phyloP scores from a whole-genome alignment of 2,888 invertebrate genomes.

The Heliconius charithonia region DNA sequence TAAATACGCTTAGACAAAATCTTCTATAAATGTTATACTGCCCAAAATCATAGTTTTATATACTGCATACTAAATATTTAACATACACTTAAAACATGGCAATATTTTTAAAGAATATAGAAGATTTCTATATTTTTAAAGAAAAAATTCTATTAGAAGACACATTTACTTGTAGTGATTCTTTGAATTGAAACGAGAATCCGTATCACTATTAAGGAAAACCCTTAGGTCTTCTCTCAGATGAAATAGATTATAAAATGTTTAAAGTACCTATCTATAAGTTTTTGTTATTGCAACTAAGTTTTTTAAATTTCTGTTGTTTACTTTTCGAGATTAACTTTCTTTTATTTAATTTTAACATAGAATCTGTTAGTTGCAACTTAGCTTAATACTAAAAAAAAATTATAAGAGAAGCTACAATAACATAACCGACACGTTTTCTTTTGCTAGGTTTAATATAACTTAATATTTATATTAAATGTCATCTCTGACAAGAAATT shows the following conservation, averaged over 20 bases:
- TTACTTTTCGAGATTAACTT: neutral
- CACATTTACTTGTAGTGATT: conserved; percentile 29
- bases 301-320: neutral
- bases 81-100: neutral
- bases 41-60: neutral
- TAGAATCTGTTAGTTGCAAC: neutral
- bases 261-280: neutral
- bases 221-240: conserved; percentile 8
- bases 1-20: neutral
- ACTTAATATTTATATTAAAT: neutral
- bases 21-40: neutral
- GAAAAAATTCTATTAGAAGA: neutral
- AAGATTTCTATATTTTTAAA: neutral
- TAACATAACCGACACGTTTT: neutral
- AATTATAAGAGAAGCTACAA: neutral
- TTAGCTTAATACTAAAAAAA: neutral
- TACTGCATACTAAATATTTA: neutral
- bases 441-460: neutral
- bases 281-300: neutral
- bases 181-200: conserved; percentile 34
- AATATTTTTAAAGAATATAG: neutral
- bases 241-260: neutral
- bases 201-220: conserved; percentile 30
- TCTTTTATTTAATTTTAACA: neutral
- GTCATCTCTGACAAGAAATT: conserved; percentile 5